Conservation (phyloP, 2,888 invertebrate species). For the Diarsia mendica region DNA sequence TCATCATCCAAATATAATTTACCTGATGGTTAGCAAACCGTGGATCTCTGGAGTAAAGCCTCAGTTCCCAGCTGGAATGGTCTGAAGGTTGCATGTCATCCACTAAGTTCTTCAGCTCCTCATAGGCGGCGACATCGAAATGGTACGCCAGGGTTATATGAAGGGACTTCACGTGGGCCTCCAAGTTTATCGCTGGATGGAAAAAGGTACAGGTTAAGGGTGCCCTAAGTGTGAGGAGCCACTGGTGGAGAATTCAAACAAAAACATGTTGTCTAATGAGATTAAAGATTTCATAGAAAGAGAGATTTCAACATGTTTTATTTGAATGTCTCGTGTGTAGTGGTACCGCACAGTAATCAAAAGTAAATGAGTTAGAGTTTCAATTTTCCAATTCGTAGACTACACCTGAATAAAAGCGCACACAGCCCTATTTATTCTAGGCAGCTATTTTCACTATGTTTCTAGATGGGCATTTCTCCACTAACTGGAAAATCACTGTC, state of each 20-base stretch:
- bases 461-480: too few relatives aligned
- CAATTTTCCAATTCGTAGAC: neutral
- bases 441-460: neutral
- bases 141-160: constrained; percentile 97
- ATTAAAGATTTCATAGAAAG: neutral
- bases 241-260: neutral
- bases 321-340: too few relatives aligned
- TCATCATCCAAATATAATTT: neutral
- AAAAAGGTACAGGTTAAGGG: constrained; percentile 16
- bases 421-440: neutral
- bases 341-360: too few relatives aligned
- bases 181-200: constrained; percentile 92
- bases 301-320: neutral
- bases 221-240: neutral
- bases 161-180: constrained; percentile 95
- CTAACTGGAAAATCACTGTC: too few relatives aligned
- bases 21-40: constrained; percentile 92
- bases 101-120: constrained; percentile 93
- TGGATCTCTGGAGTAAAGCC: constrained; percentile 96
- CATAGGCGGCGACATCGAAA: constrained; percentile 93
- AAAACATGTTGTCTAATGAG: neutral
- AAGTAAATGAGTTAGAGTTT: too few relatives aligned
- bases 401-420: neutral
- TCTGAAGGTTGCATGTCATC: constrained; percentile 92
- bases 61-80: constrained; percentile 94